Percentiles rank a stretch among this genome's conserved stretches.
phyloP scores from a whole-genome alignment of 2,113 vertebrate species.

The Delphinus delphis region DNA sequence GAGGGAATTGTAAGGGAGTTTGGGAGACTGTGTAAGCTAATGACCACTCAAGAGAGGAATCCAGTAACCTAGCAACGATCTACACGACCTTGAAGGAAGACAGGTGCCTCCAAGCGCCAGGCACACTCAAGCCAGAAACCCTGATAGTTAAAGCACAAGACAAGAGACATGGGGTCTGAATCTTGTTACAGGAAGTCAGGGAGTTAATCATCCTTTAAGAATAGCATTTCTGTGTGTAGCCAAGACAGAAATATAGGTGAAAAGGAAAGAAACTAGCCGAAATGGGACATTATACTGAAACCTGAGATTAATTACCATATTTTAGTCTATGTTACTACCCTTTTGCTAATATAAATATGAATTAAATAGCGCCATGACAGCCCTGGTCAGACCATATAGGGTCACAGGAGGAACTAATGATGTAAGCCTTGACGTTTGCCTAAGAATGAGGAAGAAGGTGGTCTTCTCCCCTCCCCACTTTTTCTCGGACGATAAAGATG shows the following conservation, averaged over 20 bases:
- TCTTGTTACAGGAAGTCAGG: neutral
- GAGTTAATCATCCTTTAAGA: neutral
- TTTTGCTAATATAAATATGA: too few species aligned
- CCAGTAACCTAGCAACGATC: neutral
- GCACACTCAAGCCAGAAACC: neutral
- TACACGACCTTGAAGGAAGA: neutral
- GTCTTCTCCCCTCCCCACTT: neutral
- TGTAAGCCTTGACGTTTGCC: neutral
- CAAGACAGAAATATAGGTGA: neutral
- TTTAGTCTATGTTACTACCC: neutral
- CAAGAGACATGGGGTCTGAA: neutral
- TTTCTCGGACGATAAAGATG: neutral
- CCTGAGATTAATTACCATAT: neutral
- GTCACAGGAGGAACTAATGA: neutral
- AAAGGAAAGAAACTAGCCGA: neutral
- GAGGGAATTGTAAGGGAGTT: neutral
- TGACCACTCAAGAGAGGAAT: neutral
- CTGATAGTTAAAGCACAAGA: neutral
- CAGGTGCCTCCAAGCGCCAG: neutral
- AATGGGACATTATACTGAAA: neutral
- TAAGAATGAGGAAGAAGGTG: neutral
- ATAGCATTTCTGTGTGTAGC: neutral
- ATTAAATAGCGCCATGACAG: neutral
- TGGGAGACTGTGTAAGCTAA: neutral
- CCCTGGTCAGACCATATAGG: neutral